These are phyloP conservation scores for Sebastes cheni DNA, from an alignment of 2,797 vertebrate genomes.

Conservation along the genomic window DNA sequence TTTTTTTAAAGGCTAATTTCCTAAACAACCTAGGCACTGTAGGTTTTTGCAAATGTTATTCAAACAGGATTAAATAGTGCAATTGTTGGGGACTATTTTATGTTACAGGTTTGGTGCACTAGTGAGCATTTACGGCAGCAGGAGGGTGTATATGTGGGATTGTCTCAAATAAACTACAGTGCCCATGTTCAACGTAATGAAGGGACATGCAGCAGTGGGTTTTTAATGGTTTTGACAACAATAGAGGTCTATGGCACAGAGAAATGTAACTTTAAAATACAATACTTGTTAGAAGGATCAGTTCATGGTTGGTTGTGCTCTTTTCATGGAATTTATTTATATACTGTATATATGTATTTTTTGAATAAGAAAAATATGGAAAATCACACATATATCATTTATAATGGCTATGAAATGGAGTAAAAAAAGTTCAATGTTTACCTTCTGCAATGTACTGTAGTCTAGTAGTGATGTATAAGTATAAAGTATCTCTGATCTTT, in stretches of 20 bases:
- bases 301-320: neutral
- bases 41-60: neutral
- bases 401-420: neutral
- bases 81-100: neutral
- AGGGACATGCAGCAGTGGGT: neutral
- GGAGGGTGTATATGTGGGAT: neutral
- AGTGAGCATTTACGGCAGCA: neutral
- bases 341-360: too few relatives aligned
- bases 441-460: neutral
- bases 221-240: neutral
- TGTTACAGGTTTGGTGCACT: neutral
- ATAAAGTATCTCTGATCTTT: neutral
- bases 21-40: neutral
- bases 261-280: neutral
- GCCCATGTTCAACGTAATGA: neutral
- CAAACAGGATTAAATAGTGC: neutral
- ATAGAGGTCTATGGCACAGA: neutral
- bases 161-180: neutral
- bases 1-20: neutral
- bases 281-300: neutral
- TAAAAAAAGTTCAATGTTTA: neutral
- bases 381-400: neutral
- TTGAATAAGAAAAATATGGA: neutral
- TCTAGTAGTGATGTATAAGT: neutral
- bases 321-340: neutral